These are phyloP conservation scores for Carcina quercana DNA, from an alignment of 2,888 invertebrate species.

Conservation along the genomic window DNA sequence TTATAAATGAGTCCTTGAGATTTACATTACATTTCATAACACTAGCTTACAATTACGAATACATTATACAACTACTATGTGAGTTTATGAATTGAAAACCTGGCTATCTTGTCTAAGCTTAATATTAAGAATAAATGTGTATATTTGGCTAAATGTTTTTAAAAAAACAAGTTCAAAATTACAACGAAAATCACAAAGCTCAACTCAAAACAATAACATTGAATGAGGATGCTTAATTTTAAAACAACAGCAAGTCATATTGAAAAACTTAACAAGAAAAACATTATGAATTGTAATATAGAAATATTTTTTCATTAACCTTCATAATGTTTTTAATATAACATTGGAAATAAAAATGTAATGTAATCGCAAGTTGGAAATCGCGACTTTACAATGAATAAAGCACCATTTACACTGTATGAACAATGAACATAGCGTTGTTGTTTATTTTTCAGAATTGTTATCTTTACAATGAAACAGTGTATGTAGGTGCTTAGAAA, in stretches of 20 bases:
- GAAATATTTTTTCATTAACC: background rate
- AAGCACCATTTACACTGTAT: too few species aligned
- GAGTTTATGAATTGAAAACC: conserved; percentile 70
- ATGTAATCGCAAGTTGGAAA: conserved; percentile 56
- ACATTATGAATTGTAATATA: conserved; percentile 18
- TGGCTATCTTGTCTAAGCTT: conserved; percentile 72
- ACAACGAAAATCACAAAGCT: conserved; percentile 58
- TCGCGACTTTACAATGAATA: conserved; percentile 29
- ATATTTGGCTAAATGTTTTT: conserved; percentile 66
- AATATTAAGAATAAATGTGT: conserved; percentile 62
- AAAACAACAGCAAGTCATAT: conserved; percentile 66
- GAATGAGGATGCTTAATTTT: conserved; percentile 66
- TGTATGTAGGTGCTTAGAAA: conserved; percentile 7
- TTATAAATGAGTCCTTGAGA: conserved; percentile 29
- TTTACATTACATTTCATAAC: conserved; percentile 71
- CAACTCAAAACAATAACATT: conserved; percentile 51
- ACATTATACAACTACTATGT: conserved; percentile 48
- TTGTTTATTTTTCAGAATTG: too few species aligned
- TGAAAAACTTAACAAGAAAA: conserved; percentile 63
- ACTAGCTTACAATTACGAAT: conserved; percentile 52
- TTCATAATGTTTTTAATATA: conserved; percentile 14
- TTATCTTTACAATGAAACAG: too few species aligned
- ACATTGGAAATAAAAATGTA: conserved; percentile 64
- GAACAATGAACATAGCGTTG: background rate
- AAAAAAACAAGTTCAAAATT: conserved; percentile 47